Evolutionary conservation across 1,140 invertebrate genomes (phyloP).

Genomic region (Glossosoma conforme): DNA sequence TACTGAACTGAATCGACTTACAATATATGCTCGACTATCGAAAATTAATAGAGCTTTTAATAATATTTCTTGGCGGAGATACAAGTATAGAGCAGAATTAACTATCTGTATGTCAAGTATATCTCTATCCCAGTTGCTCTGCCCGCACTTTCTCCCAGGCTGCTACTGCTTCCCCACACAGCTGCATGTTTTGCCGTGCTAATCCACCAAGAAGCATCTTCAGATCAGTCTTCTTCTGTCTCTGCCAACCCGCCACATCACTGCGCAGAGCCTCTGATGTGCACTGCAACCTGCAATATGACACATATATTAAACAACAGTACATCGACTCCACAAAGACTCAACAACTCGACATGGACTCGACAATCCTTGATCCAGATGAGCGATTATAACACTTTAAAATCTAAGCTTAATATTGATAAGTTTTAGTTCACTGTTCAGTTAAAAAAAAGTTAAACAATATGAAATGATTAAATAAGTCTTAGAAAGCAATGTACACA

Average conservation of each 20-base stretch:
- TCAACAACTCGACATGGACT: background rate
- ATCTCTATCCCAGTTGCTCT: too few species aligned
- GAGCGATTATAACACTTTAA: background rate
- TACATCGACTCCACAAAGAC: background rate
- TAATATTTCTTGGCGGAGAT: too few species aligned
- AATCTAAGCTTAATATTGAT: too few species aligned
- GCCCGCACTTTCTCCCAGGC: too few species aligned
- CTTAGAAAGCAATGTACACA: too few species aligned
- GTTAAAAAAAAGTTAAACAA: too few species aligned
- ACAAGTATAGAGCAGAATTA: too few species aligned
- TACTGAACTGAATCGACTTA: too few species aligned
- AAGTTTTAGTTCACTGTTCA: constrained; percentile 2
- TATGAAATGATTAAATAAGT: too few species aligned
- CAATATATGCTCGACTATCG: too few species aligned
- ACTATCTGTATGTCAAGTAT: too few species aligned
- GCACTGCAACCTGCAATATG: constrained; percentile 56
- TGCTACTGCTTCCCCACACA: constrained; percentile 62
- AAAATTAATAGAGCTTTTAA: too few species aligned
- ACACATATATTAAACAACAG: background rate
- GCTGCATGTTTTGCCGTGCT: constrained; percentile 63
- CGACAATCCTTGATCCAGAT: background rate
- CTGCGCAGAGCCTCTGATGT: constrained; percentile 68
- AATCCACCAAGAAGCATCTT: constrained; percentile 61
- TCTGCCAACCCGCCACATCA: constrained; percentile 67
- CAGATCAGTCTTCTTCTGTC: constrained; percentile 62